Percentiles rank a stretch among this genome's conserved stretches.
Conservation (phyloP, 2,888 invertebrate genomes). For the Apomyelois bistriatella region DNA sequence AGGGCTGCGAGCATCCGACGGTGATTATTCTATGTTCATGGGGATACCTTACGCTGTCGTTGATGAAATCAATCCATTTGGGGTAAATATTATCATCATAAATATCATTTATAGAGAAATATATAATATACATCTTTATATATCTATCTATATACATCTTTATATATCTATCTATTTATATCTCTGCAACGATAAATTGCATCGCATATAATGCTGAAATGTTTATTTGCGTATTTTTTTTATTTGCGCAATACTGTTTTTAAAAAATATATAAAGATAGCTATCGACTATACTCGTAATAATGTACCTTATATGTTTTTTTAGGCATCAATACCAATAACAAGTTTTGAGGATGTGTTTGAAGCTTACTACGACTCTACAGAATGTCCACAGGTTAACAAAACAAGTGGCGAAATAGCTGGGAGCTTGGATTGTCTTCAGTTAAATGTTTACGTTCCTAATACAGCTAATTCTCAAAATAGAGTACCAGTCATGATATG, state of each 20-base stretch:
- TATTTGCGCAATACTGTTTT: too few relatives aligned
- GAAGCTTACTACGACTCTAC: conserved; percentile 30
- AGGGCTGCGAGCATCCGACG: conserved; percentile 37
- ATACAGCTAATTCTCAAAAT: conserved; percentile 27
- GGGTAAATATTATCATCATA: conserved; percentile 30
- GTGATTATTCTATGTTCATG: conserved; percentile 44
- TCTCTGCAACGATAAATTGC: not conserved
- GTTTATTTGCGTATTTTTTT: too few relatives aligned
- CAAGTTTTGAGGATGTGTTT: conserved; percentile 27
- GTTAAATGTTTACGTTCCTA: conserved; percentile 80
- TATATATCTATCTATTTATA: not conserved
- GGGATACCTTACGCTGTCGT: conserved; percentile 48
- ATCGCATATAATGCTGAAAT: not conserved
- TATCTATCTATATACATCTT: too few relatives aligned
- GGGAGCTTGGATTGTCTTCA: conserved; percentile 78
- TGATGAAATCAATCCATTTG: conserved; percentile 41
- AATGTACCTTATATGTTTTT: conserved; percentile 11
- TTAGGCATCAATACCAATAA: conserved; percentile 28
- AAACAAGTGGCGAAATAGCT: conserved; percentile 31
- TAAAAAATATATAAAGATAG: too few relatives aligned
- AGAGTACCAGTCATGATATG: conserved; percentile 46
- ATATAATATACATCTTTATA: too few relatives aligned
- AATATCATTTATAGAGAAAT: not conserved
- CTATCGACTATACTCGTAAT: too few relatives aligned
- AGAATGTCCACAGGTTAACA: conserved; percentile 22